These are phyloP conservation scores for Apodemia zela DNA, from an alignment of 2,888 invertebrate species.

Conservation along the genomic window DNA sequence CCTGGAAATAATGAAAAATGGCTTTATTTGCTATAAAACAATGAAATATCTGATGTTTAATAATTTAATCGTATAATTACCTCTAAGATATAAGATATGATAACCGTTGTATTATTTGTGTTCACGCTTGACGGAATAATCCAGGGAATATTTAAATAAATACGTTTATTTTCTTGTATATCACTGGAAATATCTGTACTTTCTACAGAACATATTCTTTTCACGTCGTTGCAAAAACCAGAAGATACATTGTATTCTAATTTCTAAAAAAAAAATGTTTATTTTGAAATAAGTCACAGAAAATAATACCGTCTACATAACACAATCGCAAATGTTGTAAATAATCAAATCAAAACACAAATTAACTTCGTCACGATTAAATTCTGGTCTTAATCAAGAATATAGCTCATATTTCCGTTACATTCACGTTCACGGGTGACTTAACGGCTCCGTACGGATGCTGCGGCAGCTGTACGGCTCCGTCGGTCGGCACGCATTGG, in stretches of 20 bases:
- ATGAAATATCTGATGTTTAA: not conserved
- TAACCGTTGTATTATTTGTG: conserved; percentile 49
- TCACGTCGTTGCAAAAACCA: conserved; percentile 54
- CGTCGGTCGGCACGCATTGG: too few relatives aligned
- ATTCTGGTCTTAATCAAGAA: too few relatives aligned
- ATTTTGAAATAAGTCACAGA: too few relatives aligned
- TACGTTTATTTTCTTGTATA: conserved; percentile 44
- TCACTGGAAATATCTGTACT: conserved; percentile 44
- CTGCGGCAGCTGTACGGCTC: too few relatives aligned
- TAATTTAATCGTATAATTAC: conserved; percentile 38
- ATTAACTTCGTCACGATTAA: too few relatives aligned
- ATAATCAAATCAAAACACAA: too few relatives aligned
- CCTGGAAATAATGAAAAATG: conserved; percentile 31
- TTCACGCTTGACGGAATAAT: conserved; percentile 54
- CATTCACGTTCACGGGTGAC: too few relatives aligned
- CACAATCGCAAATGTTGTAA: too few relatives aligned
- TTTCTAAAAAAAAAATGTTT: conserved; percentile 47
- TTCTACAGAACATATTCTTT: conserved; percentile 44
- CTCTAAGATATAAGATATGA: conserved; percentile 55
- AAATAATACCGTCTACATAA: too few relatives aligned
- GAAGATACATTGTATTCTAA: conserved; percentile 49
- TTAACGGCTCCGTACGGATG: too few relatives aligned
- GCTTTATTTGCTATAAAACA: not conserved
- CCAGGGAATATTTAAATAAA: conserved; percentile 59
- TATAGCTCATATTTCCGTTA: too few relatives aligned